Evolutionary conservation across 2,888 invertebrate species (phyloP).

Genomic region (Creontiades dilutus): DNA sequence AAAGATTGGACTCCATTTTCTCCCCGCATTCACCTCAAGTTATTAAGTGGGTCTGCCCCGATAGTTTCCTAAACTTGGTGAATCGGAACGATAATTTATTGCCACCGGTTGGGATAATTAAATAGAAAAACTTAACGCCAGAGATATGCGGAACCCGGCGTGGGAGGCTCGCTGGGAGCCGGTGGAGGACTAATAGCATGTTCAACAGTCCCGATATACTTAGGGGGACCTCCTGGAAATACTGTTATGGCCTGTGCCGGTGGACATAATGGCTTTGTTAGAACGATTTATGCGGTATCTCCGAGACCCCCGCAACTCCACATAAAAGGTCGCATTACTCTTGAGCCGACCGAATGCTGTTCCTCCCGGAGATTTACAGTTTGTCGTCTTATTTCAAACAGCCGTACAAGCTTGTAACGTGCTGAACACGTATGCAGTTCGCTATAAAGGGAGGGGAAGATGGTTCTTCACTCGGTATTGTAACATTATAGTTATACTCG

Average conservation of each 20-base stretch:
- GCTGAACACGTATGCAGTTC: too few species aligned
- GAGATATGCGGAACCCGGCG: conserved; percentile 3
- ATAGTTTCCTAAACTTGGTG: background rate
- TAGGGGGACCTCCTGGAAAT: conserved; percentile 14
- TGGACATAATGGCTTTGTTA: conserved; percentile 52
- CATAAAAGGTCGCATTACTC: conserved; percentile 9
- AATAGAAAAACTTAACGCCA: background rate
- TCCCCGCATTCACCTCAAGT: too few species aligned
- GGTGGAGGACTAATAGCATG: conserved; percentile 16
- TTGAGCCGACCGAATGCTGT: background rate
- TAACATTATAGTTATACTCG: too few species aligned
- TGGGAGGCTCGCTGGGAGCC: conserved; percentile 11
- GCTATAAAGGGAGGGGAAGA: too few species aligned
- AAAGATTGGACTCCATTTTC: too few species aligned
- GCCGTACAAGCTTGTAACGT: too few species aligned
- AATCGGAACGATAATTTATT: background rate
- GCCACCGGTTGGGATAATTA: background rate
- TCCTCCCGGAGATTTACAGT: conserved; percentile 4
- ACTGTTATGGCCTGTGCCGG: conserved; percentile 10
- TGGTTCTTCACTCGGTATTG: too few species aligned
- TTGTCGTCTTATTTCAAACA: too few species aligned
- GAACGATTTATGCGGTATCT: conserved; percentile 24
- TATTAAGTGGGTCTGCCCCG: too few species aligned
- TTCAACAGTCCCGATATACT: conserved; percentile 38
- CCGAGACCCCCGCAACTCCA: conserved; percentile 1